Base-by-base conservation (phyloP, 2,797 vertebrate genomes). In the Anguilla obscura region DNA sequence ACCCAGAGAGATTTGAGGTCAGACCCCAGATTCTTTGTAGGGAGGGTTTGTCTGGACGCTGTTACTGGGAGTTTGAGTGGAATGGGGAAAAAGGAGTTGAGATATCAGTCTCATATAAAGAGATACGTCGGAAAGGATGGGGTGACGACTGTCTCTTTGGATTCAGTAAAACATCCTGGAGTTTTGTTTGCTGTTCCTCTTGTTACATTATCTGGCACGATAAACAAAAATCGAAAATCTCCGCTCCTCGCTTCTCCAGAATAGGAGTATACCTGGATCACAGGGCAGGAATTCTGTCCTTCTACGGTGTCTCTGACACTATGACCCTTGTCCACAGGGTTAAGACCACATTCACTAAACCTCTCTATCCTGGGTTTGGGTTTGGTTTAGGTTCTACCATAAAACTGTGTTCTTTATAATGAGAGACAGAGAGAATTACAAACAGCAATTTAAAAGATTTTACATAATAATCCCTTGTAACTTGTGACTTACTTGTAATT, bases 1-100 rank as follows among this genome's bases (percentile, higher is more conserved):
- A 91, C 30, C 89, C 85, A 40, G 87, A 91, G 45, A 90, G 88
- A 85, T 91, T 91, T 86, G 87, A 89, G 48, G 18, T 6, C 36
- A 87, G 48, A 10, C 45, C 2, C 9, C 86, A 89, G 54, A 86
- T 89, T 8, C 82, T 89, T 33, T 89, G 88, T 8, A 87, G 66
- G 79, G 86, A 89, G 50, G 86, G 63, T 63, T 82, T 89, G 80
- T 84, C 50, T 71, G 88, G 86, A 58, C 83, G 50, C 86, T 87
- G 86, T 71, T 89, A 89, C 80, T 89, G 88, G 88, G 88, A 89
- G 66, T 82, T 71, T 71, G 86, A 89, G 66, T 87, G 88, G 86
- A 86, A 52, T 83, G 86, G 63, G 24, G 63, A 27, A n/a, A 66
- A 66, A n/a, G 79, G 86, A 12, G 83, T 76, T 16, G 33, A 79